Base-by-base conservation (phyloP, 2,888 invertebrate genomes). In the Tenthredo notha region DNA sequence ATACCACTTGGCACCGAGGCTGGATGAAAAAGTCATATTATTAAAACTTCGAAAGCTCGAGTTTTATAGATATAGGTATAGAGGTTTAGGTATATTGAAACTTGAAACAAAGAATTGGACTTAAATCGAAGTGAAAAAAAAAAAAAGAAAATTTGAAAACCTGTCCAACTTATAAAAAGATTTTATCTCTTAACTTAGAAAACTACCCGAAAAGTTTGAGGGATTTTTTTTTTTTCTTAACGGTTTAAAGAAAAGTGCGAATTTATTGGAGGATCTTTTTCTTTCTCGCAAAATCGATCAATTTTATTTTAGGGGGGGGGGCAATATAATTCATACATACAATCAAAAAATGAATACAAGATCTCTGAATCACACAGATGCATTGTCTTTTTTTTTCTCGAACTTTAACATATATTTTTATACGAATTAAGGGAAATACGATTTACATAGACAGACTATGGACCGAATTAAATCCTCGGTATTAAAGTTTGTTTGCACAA, bases 81-180 rank as follows among this genome's bases (percentile, higher is more conserved):
- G 9, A 3, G n/a, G 1, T 72, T 10, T 37, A 37, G 7, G 37
- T 40, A 29, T 5, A n/a, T n/a, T 5, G 29, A 54, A 40, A 43
- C 21, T 21, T 43, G 43, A 10, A n/a, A 9, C 5, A n/a, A 5
- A 61, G 21, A 33, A 54, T 77, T n/a, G 50, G 50, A 54, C 54
- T 54, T 29, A 77, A 77, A 77, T 77, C 50, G 29, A 50, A 77
- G 77, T 50, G 50, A 29, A 77, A 77, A 77, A 18, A 37, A 37
- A 37, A 1, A 37, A 33, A 4, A 33, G 4, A 37, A 37, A 37
- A 37, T 7, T 37, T 37, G 25, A 18, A 50, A 75, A 77, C 18
- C 18, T 29, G 21, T 72, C 21, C n/a, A 12, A 37, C 21, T 18
- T 10, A 3, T 54, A 29, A 7, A 18, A 33, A 77, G 50, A 77